These are phyloP conservation scores for Leptodactylus fallax DNA, from an alignment of 2,797 vertebrate genomes.

Conservation along the genomic window DNA sequence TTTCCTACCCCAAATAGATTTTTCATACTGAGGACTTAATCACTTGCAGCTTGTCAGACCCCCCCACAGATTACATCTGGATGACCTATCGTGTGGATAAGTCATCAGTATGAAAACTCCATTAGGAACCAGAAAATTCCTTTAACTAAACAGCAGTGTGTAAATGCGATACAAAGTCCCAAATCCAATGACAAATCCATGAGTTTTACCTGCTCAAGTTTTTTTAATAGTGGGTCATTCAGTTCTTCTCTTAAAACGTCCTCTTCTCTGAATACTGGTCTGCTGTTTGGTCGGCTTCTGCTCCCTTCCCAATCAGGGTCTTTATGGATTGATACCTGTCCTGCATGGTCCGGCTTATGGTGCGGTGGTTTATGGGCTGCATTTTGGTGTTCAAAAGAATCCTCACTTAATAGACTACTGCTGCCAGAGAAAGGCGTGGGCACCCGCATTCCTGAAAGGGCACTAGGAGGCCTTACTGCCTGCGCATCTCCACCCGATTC, in stretches of 20 bases:
- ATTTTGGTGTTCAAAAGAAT: constrained; percentile 71
- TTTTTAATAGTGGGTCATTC: constrained; percentile 78
- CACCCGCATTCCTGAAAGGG: constrained; percentile 75
- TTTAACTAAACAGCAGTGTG: too few species aligned
- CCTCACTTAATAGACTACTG: constrained; percentile 78
- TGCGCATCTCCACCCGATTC: constrained; percentile 68
- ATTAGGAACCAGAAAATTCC: too few species aligned
- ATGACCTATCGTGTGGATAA: too few species aligned
- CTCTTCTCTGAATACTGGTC: constrained; percentile 45
- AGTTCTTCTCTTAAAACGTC: constrained; percentile 65
- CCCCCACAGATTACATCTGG: too few species aligned
- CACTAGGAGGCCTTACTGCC: constrained; percentile 66
- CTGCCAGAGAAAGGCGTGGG: constrained; percentile 77
- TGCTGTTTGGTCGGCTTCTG: constrained; percentile 57
- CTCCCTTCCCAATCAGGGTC: constrained; percentile 14
- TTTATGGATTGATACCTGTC: constrained; percentile 45
- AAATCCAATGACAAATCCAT: background rate
- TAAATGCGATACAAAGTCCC: background rate
- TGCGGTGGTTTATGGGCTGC: constrained; percentile 37
- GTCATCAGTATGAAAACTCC: too few species aligned
- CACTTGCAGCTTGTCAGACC: too few species aligned
- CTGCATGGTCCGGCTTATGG: constrained; percentile 48
- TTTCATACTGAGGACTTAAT: too few species aligned
- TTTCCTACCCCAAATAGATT: too few species aligned
- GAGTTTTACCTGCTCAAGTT: constrained; percentile 85